Conservation (phyloP, 2,888 invertebrate genomes). For the Ormyrus thymus region DNA sequence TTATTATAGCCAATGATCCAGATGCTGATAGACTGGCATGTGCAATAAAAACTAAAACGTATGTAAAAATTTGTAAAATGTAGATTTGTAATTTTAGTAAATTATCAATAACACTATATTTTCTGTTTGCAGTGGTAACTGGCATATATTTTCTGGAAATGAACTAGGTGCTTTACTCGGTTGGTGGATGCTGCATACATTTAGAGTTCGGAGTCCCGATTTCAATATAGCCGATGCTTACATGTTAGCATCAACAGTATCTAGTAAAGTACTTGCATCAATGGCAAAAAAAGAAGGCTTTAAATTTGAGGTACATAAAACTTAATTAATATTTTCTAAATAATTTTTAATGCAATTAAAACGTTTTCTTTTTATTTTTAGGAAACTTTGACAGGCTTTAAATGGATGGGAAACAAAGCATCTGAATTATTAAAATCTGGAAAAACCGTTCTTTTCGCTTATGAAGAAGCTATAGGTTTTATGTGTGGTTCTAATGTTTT, state of each 20-base stretch:
- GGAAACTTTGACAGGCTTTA: constrained; percentile 98
- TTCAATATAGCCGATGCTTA: constrained; percentile 80
- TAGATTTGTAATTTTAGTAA: neutral
- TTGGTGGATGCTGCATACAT: constrained; percentile 90
- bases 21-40: constrained; percentile 96
- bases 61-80: constrained; percentile 32
- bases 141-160: constrained; percentile 96
- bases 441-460: constrained; percentile 92
- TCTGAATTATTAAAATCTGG: constrained; percentile 83
- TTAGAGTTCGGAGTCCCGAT: constrained; percentile 76
- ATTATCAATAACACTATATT: constrained; percentile 11
- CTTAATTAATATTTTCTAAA: neutral
- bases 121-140: constrained; percentile 78
- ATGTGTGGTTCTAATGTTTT: constrained; percentile 93
- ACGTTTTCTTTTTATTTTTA: constrained; percentile 71
- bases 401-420: constrained; percentile 98
- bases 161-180: constrained; percentile 95
- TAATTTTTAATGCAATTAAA: neutral
- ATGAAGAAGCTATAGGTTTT: constrained; percentile 99
- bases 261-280: constrained; percentile 92
- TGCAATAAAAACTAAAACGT: constrained; percentile 87
- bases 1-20: constrained; percentile 98
- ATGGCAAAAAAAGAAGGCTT: constrained; percentile 89
- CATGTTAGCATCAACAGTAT: constrained; percentile 95
- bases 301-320: constrained; percentile 77